A percentile compares a stretch with the other conserved stretches of the same genome.
Conservation (phyloP, 53 echinoderm and acorn worm genomes). For the Arbacia lixula region DNA sequence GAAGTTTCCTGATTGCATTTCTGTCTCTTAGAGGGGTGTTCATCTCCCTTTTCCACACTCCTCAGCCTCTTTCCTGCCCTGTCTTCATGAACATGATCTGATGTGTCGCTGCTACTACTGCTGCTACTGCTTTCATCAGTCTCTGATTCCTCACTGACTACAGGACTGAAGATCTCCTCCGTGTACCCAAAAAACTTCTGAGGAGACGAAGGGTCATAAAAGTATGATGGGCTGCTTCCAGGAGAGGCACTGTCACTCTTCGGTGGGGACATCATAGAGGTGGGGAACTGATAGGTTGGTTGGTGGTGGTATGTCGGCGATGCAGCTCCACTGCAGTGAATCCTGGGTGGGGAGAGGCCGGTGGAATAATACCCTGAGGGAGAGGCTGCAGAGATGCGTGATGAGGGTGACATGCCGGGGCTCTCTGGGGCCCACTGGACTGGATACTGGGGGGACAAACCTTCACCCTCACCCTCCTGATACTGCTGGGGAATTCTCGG, state of each 20-base stretch:
- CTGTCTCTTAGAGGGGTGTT: too few relatives aligned
- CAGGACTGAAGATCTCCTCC: constrained; percentile 44
- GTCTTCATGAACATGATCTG: too few relatives aligned
- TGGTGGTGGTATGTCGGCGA: constrained; percentile 3
- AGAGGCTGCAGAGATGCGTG: constrained; percentile 2
- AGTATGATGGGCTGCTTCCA: constrained; percentile 45
- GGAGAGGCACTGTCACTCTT: constrained; percentile 46
- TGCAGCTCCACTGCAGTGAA: not conserved
- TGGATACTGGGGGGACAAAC: constrained; percentile 38
- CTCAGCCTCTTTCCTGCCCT: too few relatives aligned
- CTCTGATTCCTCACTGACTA: constrained; percentile 48
- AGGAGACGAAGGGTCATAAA: constrained; percentile 40
- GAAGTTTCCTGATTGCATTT: too few relatives aligned
- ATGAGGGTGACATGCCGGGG: constrained; percentile 30
- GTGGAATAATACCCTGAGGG: constrained; percentile 10
- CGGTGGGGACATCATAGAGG: constrained; percentile 52
- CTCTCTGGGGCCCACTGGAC: constrained; percentile 47
- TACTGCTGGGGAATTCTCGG: not conserved
- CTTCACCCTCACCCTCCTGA: constrained; percentile 20
- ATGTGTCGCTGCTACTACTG: too few relatives aligned
- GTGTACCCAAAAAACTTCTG: constrained; percentile 26
- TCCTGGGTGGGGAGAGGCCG: constrained; percentile 22
- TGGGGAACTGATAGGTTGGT: constrained; percentile 42
- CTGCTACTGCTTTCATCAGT: not conserved
- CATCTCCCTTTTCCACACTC: too few relatives aligned